Conservation (phyloP, 2,113 vertebrate species). For the Calidris pugnax region DNA sequence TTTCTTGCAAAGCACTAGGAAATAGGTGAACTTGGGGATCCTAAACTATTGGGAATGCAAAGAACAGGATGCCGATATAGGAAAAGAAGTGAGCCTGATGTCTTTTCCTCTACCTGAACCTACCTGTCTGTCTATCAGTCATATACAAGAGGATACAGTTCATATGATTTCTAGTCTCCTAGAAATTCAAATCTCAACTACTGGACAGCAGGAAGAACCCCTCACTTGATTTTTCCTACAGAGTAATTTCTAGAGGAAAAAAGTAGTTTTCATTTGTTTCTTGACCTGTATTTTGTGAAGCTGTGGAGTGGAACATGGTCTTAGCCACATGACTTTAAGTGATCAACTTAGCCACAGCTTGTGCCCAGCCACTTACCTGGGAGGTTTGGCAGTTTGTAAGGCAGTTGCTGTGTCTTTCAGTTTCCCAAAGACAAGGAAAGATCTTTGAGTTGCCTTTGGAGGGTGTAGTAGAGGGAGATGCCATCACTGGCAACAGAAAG, state of each 20-base stretch:
- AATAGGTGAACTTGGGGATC: background rate
- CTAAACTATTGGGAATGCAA: background rate
- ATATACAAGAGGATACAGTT: background rate
- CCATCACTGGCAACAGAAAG: background rate
- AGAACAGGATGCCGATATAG: background rate
- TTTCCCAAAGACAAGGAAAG: background rate
- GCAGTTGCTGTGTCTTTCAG: background rate
- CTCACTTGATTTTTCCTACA: background rate
- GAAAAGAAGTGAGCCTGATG: background rate
- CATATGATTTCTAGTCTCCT: background rate
- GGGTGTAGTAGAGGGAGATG: background rate
- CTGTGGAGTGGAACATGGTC: background rate
- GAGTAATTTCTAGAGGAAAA: background rate
- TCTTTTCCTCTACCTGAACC: background rate
- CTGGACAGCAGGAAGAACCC: background rate
- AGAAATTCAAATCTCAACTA: background rate
- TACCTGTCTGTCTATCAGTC: background rate
- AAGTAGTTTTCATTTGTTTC: background rate
- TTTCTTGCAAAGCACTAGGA: background rate
- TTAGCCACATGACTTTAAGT: background rate
- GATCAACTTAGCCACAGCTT: background rate
- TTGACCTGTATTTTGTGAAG: background rate
- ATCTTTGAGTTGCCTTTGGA: background rate
- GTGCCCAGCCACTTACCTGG: background rate
- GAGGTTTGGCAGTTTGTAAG: background rate